Evolutionary conservation across 2,113 vertebrate species (phyloP), one percentile per base, ranked within the genome.

Genomic region (Pterocles orientalis): DNA sequence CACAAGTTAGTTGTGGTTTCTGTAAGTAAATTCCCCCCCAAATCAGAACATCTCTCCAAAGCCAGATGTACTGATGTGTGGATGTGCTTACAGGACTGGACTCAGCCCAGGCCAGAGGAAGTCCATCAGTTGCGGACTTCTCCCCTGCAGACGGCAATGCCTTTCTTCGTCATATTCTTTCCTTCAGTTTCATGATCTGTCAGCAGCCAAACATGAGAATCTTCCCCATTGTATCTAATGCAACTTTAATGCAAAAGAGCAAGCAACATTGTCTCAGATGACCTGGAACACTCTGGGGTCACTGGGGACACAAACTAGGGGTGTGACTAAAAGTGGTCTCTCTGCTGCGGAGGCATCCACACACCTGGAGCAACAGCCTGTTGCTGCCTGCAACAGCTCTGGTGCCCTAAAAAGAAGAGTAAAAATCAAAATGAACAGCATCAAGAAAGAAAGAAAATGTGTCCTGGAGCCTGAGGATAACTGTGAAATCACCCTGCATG

Each of bases 281-380:
- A 57, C 24, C 25, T 53, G 29, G 21, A 17, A 41, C 5, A 5
- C 31, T n/a, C n/a, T 50, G 60, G n/a, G 28, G 3, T 43, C 2
- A 1, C 12, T 14, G 17, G 15, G 4, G 6, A 36, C 34, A 43
- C 17, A 65, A 61, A 57, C 12, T 7, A 4, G 2, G 29, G 1
- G 3, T 3, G 17, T 77, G 15, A 29, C 13, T 26, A 31, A 60
- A 69, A 23, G 19, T 18, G 14, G 24, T 23, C 6, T 29, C 48
- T 18, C 18, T 64, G 33, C 12, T 50, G 41, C 29, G 48, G 66
- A 61, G 33, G 14, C 20, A 69, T 56, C 34, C 71, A 51, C 0
- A 0, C 5, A 88, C 31, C 21, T 6, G 10, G 29, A 43, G 51
- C 31, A 58, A 25, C 7, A 50, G 3, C 25, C 14, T 60, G 39